phyloP scores from a whole-genome alignment of 92 coral and sea anemone species.

The Metridium senile region DNA sequence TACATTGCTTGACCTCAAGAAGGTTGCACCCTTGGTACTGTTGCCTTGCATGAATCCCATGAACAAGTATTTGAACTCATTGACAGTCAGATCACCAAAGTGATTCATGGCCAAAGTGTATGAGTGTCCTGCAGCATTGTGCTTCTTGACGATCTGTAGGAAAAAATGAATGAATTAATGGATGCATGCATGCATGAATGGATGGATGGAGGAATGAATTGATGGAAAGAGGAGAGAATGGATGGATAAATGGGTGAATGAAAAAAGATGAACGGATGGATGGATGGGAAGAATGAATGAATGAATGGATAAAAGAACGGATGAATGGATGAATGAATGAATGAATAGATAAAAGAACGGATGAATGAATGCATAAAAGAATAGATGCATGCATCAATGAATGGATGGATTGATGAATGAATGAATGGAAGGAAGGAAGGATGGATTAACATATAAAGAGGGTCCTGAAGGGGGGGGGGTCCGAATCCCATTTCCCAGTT shows the following conservation, averaged over 20 bases:
- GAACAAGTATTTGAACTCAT: conserved; percentile 71
- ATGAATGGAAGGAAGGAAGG: neutral
- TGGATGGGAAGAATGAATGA: neutral
- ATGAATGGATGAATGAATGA: neutral
- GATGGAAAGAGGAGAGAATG: neutral
- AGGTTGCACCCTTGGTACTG: conserved; percentile 29
- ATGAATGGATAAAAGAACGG: neutral
- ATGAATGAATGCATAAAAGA: neutral
- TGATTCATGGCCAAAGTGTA: conserved; percentile 88
- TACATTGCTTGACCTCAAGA: conserved; percentile 50
- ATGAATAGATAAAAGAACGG: neutral
- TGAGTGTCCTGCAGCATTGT: conserved; percentile 66
- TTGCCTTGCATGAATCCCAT: conserved; percentile 52
- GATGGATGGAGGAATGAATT: neutral
- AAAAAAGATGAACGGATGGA: neutral
- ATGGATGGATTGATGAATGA: neutral
- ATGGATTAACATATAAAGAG: neutral
- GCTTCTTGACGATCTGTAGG: conserved; percentile 68
- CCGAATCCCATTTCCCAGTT: too few species aligned
- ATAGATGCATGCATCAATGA: neutral
- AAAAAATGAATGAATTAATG: neutral
- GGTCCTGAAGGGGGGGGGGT: too few species aligned
- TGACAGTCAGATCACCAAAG: conserved; percentile 79
- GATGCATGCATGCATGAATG: neutral
- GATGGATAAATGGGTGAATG: neutral